Evolutionary conservation across 2,113 vertebrate species (phyloP).

Genomic region (Colius striatus): DNA sequence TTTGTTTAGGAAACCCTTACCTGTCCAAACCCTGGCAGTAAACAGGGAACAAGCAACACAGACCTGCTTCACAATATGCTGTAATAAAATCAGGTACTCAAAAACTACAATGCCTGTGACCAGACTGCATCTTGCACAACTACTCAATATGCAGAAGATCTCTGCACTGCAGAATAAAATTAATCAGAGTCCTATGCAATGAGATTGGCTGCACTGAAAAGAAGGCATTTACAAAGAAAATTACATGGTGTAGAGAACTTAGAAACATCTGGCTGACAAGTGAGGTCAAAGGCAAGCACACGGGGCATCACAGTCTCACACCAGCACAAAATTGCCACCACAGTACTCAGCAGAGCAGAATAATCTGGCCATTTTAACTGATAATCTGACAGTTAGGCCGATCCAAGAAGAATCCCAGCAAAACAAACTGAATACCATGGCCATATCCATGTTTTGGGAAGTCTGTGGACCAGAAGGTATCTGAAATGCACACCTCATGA

Average conservation of each 20-base stretch:
- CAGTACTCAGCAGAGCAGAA: neutral
- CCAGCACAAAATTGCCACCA: neutral
- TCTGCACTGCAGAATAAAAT: constrained; percentile 64
- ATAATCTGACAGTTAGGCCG: neutral
- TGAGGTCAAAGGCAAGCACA: neutral
- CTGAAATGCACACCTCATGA: accelerated
- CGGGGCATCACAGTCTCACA: neutral
- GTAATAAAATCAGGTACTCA: neutral
- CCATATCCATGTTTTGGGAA: neutral
- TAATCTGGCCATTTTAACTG: neutral
- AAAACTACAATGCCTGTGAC: neutral
- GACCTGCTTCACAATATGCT: neutral
- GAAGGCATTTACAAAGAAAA: neutral
- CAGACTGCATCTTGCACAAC: constrained; percentile 44
- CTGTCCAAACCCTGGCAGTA: neutral
- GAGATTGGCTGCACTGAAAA: neutral
- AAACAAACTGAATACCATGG: neutral
- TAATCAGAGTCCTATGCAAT: constrained; percentile 47
- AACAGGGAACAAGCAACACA: neutral
- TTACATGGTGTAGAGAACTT: neutral
- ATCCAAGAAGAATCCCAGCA: neutral
- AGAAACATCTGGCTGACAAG: neutral
- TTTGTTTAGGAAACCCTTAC: neutral
- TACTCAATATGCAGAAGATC: constrained; percentile 68
- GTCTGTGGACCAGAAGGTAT: neutral